Evolutionary conservation across 2,113 vertebrate genomes (phyloP), one percentile per base, ranked within the genome.

Genomic region (Nibea coibor): DNA sequence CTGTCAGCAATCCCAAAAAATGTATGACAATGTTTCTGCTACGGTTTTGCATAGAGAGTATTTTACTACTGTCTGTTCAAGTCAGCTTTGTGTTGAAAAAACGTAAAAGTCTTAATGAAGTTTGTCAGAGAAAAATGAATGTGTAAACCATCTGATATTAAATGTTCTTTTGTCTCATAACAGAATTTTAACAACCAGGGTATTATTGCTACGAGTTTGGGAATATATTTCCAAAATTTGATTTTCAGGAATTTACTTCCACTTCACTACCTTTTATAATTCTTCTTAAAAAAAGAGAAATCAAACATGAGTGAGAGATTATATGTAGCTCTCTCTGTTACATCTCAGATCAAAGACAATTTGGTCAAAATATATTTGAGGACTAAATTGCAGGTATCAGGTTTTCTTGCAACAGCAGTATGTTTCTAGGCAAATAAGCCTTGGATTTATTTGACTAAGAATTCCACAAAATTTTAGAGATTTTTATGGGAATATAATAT

Each of bases 1-100:
- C 17, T 26, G 57, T 82, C 66, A 47, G 20, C 24, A 72, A 58
- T 42, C 82, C 19, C n/a, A 57, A 53, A 85, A 35, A 50, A 69
- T 58, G 15, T 76, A 56, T 59, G 77, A 77, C 24, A 31, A 9
- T 62, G 54, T 72, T 82, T 81, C 58, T 77, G 57, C 71, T 64
- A 17, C 63, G 59, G 78, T 77, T 81, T 83, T 78, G 28, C 58
- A 81, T 54, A 35, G 19, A 75, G 50, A 28, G 1, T 54, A 53
- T 76, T 71, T 86, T 65, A 72, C 51, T 81, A 62, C 58, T 68
- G 51, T 68, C 7, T 80, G 79, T 78, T 77, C n/a, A 39, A 50
- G 24, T 75, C 0, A 4, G 54, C 26, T 11, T 75, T 59, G 14
- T 76, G 50, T 62, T 75, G 22, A 87, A 31, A 78, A 61, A 72